Evolutionary conservation across 2,797 vertebrate genomes (phyloP).

Genomic region (Mastacembelus armatus): DNA sequence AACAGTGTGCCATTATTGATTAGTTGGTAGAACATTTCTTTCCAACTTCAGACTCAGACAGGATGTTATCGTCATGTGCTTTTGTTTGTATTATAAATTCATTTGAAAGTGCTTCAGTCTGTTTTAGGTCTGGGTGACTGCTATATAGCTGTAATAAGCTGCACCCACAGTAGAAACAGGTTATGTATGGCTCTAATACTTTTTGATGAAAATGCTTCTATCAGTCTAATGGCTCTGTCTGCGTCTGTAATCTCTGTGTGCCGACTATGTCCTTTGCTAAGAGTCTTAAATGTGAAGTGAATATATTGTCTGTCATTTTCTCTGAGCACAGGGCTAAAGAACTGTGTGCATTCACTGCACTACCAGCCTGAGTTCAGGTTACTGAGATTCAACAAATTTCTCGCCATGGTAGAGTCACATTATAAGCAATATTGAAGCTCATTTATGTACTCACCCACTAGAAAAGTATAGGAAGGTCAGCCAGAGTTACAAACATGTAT

Average conservation of each 20-base stretch:
- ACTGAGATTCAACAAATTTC: constrained; percentile 18
- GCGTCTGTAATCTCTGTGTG: constrained; percentile 21
- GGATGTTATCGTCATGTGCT: too few species aligned
- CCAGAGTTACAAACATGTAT: too few species aligned
- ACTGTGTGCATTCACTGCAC: constrained; percentile 34
- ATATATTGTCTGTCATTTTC: constrained; percentile 45
- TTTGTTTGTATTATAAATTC: too few species aligned
- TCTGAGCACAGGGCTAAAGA: constrained; percentile 38
- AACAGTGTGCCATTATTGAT: too few species aligned
- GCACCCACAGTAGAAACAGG: constrained; percentile 14
- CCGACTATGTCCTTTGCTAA: constrained; percentile 10
- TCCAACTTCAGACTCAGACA: too few species aligned
- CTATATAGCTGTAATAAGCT: constrained; percentile 15
- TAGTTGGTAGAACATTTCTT: too few species aligned
- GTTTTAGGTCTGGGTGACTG: not conserved
- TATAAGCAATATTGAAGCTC: constrained; percentile 23
- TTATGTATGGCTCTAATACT: constrained; percentile 28
- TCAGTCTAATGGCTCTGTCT: constrained; percentile 34
- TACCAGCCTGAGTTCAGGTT: constrained; percentile 36
- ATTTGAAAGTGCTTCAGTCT: constrained; percentile 12
- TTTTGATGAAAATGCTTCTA: constrained; percentile 29
- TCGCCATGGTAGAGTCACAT: not conserved
- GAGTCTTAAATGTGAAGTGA: constrained; percentile 57
- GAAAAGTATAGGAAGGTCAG: too few species aligned
- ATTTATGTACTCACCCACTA: too few species aligned